Percentiles rank a stretch among this genome's conserved stretches.
Conservation (phyloP, 2,888 invertebrate species). For the Apamea epomidion region DNA sequence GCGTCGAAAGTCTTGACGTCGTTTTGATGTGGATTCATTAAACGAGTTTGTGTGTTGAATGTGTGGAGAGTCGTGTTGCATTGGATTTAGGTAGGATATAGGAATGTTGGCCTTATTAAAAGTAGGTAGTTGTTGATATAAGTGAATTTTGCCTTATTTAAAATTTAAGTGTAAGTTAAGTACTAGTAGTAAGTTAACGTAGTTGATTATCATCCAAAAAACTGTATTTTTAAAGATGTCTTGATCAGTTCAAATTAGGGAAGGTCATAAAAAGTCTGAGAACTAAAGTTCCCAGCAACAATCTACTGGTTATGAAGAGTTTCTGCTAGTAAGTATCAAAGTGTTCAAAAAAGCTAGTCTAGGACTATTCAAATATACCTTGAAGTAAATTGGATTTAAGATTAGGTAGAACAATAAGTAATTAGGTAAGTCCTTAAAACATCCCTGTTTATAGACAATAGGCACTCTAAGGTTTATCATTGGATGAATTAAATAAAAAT, state of each 20-base stretch:
- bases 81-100: slow-evolving; percentile 5
- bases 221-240: neutral
- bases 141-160: neutral
- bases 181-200: no score
- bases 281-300: no score
- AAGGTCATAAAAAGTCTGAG: no score
- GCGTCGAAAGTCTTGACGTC: slow-evolving; percentile 75
- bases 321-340: neutral
- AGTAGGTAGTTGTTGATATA: neutral
- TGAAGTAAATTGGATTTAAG: neutral
- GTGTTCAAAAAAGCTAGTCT: slow-evolving; percentile 30
- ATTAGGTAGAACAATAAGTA: neutral
- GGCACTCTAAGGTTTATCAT: neutral
- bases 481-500: neutral
- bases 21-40: slow-evolving; percentile 66
- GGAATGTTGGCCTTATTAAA: neutral
- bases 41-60: slow-evolving; percentile 7
- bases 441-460: neutral
- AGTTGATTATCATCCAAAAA: neutral
- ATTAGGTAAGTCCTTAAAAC: neutral
- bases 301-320: no score
- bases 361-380: neutral
- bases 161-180: neutral
- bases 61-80: slow-evolving; percentile 40
- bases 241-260: neutral